These are phyloP conservation scores for Acanthurus lineatus DNA, from an alignment of 2,797 vertebrate species.

Conservation along the genomic window DNA sequence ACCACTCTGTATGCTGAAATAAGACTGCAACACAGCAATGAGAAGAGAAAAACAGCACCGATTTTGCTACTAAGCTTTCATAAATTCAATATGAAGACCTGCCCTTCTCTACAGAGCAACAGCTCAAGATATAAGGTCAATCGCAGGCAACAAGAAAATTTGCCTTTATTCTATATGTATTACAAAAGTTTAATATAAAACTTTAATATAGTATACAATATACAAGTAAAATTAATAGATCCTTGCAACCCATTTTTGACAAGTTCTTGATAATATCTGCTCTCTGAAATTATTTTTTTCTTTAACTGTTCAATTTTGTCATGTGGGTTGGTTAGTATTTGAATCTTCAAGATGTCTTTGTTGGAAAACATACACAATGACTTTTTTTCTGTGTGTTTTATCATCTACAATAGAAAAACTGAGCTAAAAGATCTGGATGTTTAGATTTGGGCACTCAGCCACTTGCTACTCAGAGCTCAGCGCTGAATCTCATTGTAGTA, in stretches of 20 bases:
- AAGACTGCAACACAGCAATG: background rate
- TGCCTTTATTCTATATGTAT: background rate
- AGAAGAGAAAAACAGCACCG: slow-evolving; percentile 14
- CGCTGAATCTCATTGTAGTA: slow-evolving; percentile 12
- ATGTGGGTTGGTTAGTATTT: background rate
- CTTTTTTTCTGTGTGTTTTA: background rate
- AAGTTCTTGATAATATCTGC: background rate
- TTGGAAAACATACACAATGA: background rate
- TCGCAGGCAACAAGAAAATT: background rate
- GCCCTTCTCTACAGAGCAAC: background rate
- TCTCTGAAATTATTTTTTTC: background rate
- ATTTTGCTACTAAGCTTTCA: slow-evolving; percentile 18
- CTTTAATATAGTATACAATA: no score
- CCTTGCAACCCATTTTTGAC: background rate
- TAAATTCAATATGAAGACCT: slow-evolving; percentile 33
- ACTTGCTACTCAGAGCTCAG: slow-evolving; percentile 23
- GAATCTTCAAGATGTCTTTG: slow-evolving; percentile 12
- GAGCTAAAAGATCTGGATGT: slow-evolving; percentile 19
- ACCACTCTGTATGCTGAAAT: background rate
- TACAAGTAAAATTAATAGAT: background rate
- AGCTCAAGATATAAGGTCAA: slow-evolving; percentile 2
- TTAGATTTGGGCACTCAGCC: slow-evolving; percentile 26
- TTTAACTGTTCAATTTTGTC: background rate
- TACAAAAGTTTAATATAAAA: background rate
- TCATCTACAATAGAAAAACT: background rate